phyloP scores from a whole-genome alignment of 2,888 invertebrate species.

The Geotrupes spiniger region DNA sequence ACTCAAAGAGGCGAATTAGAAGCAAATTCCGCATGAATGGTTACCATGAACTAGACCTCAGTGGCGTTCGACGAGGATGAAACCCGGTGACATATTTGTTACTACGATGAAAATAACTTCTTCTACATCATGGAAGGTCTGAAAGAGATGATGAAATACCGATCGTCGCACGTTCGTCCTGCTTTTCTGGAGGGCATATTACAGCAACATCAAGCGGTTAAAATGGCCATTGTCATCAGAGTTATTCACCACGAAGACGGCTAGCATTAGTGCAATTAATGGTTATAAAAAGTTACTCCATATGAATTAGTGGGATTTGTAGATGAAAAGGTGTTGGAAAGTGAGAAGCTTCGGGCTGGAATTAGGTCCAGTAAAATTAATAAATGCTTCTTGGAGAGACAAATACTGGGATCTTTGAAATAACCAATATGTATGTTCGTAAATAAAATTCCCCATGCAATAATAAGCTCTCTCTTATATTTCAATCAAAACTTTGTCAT shows the following conservation, averaged over 20 bases:
- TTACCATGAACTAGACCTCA: constrained; percentile 51
- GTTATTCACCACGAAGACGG: too few relatives aligned
- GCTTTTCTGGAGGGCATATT: constrained; percentile 29
- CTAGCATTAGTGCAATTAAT: too few relatives aligned
- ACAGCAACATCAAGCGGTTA: constrained; percentile 27
- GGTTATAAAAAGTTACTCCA: too few relatives aligned
- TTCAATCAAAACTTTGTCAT: too few relatives aligned
- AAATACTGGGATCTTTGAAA: constrained; percentile 5
- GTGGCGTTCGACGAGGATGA: constrained; percentile 50
- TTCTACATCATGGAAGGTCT: constrained; percentile 54
- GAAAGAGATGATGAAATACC: constrained; percentile 49
- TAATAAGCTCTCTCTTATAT: too few relatives aligned
- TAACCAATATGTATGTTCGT: too few relatives aligned
- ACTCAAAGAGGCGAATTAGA: too few relatives aligned
- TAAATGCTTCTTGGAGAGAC: constrained; percentile 11
- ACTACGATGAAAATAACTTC: constrained; percentile 52
- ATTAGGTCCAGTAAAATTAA: constrained; percentile 42
- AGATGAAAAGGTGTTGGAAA: constrained; percentile 36
- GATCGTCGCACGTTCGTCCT: constrained; percentile 28
- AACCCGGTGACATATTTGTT: too few relatives aligned
- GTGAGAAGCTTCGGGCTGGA: constrained; percentile 41
- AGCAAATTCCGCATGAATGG: constrained; percentile 45
- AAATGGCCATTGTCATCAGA: too few relatives aligned
- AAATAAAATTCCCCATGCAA: too few relatives aligned
- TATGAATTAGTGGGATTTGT: too few relatives aligned